Conservation (phyloP, 2,888 invertebrate genomes). For the Mycalesis mineus region DNA sequence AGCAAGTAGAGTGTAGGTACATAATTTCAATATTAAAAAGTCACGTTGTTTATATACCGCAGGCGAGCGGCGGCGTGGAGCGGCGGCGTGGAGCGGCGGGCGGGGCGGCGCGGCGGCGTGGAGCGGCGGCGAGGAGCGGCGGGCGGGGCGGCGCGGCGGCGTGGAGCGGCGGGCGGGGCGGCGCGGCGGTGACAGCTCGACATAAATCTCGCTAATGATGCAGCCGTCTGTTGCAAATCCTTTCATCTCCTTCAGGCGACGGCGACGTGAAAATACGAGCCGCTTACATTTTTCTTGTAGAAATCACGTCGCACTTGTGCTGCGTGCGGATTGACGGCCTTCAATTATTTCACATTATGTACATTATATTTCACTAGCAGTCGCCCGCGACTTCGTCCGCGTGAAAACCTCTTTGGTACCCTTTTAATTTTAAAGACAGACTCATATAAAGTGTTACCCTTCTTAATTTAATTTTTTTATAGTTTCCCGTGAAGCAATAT, state of each 20-base stretch:
- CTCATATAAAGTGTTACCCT: no score
- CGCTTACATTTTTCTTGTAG: not conserved
- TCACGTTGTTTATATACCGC: not conserved
- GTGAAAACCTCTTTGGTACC: no score
- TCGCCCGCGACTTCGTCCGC: no score
- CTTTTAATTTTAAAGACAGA: no score
- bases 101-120: not conserved
- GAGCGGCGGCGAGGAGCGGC: not conserved
- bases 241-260: slow-evolving; percentile 8
- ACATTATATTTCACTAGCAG: no score
- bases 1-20: not conserved
- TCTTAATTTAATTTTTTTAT: no score
- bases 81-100: not conserved
- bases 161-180: not conserved
- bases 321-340: not conserved
- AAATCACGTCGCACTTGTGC: not conserved
- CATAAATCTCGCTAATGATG: slow-evolving; percentile 14
- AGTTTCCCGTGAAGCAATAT: no score
- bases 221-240: slow-evolving; percentile 10
- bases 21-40: not conserved
- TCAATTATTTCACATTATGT: no score
- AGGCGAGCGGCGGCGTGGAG: no score
- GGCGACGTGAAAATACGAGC: not conserved
- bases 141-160: not conserved
- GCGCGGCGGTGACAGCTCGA: not conserved